Evolutionary conservation across 2,797 vertebrate genomes (phyloP).

Genomic region (Clarias pachynema): DNA sequence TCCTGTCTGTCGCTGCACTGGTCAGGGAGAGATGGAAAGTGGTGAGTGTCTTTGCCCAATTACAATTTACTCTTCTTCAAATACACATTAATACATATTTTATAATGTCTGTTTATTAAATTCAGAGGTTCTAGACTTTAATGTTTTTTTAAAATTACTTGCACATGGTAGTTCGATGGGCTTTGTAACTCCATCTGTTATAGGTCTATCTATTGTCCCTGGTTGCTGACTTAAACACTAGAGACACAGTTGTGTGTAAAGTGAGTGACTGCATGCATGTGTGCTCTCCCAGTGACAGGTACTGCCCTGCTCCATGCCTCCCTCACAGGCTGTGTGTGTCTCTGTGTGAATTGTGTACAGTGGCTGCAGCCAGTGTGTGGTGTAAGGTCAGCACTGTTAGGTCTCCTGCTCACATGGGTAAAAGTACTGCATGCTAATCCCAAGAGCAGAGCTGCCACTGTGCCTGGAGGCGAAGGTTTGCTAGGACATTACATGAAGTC

Average conservation of each 20-base stretch:
- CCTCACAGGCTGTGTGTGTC: neutral
- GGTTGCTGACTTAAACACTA: neutral
- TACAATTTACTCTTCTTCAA: constrained; percentile 4
- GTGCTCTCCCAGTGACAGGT: constrained; percentile 18
- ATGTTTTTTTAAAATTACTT: neutral
- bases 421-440: constrained; percentile 29
- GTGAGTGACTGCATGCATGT: neutral
- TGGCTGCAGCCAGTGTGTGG: constrained; percentile 25
- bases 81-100: neutral
- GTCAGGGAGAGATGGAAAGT: constrained; percentile 99
- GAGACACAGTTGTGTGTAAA: constrained; percentile 5
- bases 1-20: constrained; percentile 89
- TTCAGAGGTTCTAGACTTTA: neutral
- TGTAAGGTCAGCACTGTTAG: constrained; percentile 71
- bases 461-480: neutral
- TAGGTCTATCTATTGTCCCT: neutral
- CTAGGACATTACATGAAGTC: constrained; percentile 51
- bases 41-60: constrained; percentile 77
- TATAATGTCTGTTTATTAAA: neutral
- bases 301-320: constrained; percentile 31
- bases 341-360: constrained; percentile 17
- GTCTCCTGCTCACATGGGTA: constrained; percentile 33
- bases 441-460: constrained; percentile 30
- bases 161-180: neutral
- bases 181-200: neutral